These are phyloP conservation scores for Teinopalpus imperialis DNA, from an alignment of 2,888 invertebrate species.

Conservation along the genomic window DNA sequence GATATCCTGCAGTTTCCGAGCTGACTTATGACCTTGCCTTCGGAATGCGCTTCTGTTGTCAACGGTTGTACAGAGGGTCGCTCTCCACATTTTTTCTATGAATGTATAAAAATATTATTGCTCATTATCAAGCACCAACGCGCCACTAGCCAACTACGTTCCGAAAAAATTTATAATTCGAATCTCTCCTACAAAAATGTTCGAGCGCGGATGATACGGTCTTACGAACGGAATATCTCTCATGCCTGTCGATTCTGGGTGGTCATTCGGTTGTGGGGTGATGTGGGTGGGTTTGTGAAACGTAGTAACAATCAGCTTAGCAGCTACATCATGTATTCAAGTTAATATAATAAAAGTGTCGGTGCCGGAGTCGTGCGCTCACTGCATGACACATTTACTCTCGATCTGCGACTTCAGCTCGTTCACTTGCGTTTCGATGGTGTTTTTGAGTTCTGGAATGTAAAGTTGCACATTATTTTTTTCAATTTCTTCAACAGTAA, in stretches of 20 bases:
- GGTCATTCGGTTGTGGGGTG: slow-evolving; percentile 47
- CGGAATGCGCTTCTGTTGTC: slow-evolving; percentile 38
- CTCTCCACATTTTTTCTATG: slow-evolving; percentile 64
- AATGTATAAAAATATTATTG: slow-evolving; percentile 83
- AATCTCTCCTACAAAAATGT: slow-evolving; percentile 64
- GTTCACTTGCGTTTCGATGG: slow-evolving; percentile 98
- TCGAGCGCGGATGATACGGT: slow-evolving; percentile 69
- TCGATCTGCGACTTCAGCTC: slow-evolving; percentile 98
- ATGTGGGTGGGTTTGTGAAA: slow-evolving; percentile 26
- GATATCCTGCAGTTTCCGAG: slow-evolving; percentile 35
- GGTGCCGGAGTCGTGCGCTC: slow-evolving; percentile 63
- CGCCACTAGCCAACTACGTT: slow-evolving; percentile 77
- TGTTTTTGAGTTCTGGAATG: slow-evolving; percentile 98
- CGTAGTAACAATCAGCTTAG: slow-evolving; percentile 66
- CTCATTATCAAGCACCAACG: slow-evolving; percentile 80
- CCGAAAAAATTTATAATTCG: slow-evolving; percentile 69
- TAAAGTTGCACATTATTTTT: not conserved
- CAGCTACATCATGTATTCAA: slow-evolving; percentile 80
- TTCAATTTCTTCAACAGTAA: too few species aligned
- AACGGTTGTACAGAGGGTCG: slow-evolving; percentile 50
- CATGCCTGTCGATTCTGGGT: slow-evolving; percentile 35
- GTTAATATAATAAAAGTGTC: slow-evolving; percentile 41
- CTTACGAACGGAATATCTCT: slow-evolving; percentile 50
- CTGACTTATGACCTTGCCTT: slow-evolving; percentile 56
- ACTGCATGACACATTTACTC: slow-evolving; percentile 98